These are phyloP conservation scores for Eucidaris tribuloides DNA, from an alignment of 35 echinoderm and acorn worm species.

Conservation along the genomic window DNA sequence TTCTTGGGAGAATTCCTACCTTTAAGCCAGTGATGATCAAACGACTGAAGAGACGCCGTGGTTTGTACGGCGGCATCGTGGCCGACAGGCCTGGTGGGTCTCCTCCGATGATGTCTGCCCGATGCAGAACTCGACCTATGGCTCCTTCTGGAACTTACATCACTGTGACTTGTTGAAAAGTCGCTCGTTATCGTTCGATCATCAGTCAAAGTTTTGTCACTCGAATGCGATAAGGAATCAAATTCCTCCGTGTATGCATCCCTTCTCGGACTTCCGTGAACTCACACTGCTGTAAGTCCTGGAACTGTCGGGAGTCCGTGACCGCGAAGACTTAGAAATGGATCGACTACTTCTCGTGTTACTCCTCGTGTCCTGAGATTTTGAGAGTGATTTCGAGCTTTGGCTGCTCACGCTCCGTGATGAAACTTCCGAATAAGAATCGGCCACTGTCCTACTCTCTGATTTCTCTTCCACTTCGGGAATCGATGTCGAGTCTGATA, in stretches of 20 bases:
- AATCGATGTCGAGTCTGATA: too few species aligned
- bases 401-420: too few species aligned
- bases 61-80: slow-evolving; percentile 7
- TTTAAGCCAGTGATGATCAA: slow-evolving; percentile 4
- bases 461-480: not conserved
- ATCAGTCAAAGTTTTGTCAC: not conserved
- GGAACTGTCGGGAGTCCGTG: not conserved
- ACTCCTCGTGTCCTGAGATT: too few species aligned
- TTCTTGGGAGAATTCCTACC: too few species aligned
- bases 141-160: not conserved
- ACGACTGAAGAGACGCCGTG: not conserved
- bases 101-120: not conserved
- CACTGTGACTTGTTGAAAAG: not conserved
- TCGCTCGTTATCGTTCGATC: not conserved
- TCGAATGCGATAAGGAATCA: not conserved
- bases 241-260: not conserved
- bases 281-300: not conserved
- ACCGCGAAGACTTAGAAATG: not conserved
- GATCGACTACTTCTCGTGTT: too few species aligned
- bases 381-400: too few species aligned
- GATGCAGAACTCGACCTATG: not conserved
- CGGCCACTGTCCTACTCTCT: too few species aligned
- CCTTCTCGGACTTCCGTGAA: too few species aligned
- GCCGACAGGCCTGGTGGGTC: not conserved
- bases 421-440: not conserved